These are phyloP conservation scores for Limnodromus scolopaceus DNA, from an alignment of 2,797 vertebrate species.

Conservation along the genomic window DNA sequence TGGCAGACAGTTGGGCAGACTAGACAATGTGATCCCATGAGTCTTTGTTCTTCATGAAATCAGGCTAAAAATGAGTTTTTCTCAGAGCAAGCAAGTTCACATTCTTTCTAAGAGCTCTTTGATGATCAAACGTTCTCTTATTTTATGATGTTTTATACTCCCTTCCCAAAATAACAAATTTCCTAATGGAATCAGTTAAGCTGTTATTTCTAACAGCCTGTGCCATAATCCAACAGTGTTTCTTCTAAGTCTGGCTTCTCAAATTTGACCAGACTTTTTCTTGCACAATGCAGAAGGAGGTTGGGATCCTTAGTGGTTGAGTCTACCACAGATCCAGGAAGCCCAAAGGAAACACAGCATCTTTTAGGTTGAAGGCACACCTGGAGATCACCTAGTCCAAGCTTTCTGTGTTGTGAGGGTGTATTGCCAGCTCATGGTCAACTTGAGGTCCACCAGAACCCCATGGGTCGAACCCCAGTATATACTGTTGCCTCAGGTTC, in stretches of 20 bases:
- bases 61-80: conserved; percentile 30
- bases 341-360: background rate
- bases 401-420: fast-evolving
- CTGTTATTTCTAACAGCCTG: background rate
- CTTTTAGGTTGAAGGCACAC: background rate
- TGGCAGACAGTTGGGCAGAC: background rate
- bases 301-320: background rate
- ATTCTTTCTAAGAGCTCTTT: conserved; percentile 27
- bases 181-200: background rate
- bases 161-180: conserved; percentile 25
- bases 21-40: background rate
- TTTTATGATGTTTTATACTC: background rate
- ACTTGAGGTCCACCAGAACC: background rate
- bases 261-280: background rate
- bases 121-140: conserved; percentile 47
- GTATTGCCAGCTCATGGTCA: background rate
- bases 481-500: background rate
- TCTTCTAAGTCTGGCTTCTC: background rate
- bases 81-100: conserved; percentile 30
- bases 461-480: fast-evolving
- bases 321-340: background rate
- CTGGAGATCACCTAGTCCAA: background rate
- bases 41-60: conserved; percentile 12
- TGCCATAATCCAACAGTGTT: background rate
- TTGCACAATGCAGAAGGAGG: background rate